Conservation (phyloP, 1,140 invertebrate species). For the Rhagoletis pomonella region DNA sequence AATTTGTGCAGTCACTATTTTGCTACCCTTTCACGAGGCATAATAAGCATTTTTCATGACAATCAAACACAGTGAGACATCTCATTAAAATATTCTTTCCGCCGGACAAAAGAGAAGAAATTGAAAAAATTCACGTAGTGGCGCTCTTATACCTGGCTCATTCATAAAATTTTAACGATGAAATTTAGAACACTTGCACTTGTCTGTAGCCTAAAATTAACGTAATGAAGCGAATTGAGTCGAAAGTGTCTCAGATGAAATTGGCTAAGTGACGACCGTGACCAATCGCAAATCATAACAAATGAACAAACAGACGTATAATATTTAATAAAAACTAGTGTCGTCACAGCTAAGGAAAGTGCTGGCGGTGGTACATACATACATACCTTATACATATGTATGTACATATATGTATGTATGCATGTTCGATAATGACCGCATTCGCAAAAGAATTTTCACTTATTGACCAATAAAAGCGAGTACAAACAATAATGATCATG, state of each 20-base stretch:
- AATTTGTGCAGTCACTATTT: too few relatives aligned
- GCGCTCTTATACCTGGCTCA: neutral
- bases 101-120: neutral
- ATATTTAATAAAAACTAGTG: neutral
- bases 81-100: neutral
- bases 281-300: neutral
- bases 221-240: neutral
- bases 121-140: neutral
- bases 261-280: neutral
- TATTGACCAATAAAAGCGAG: constrained; percentile 9
- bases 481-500: neutral
- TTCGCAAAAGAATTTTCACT: constrained; percentile 41
- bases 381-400: neutral
- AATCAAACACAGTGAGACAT: neutral
- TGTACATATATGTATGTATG: neutral
- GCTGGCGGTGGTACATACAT: neutral
- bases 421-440: neutral
- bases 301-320: neutral
- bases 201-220: neutral
- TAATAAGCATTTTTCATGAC: neutral
- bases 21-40: neutral
- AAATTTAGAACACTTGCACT: constrained; percentile 40
- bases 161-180: constrained; percentile 23
- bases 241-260: constrained; percentile 25
- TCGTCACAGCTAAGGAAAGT: constrained; percentile 33